Conservation (phyloP, 2,797 vertebrate genomes). For the Gobionotothen gibberifrons region DNA sequence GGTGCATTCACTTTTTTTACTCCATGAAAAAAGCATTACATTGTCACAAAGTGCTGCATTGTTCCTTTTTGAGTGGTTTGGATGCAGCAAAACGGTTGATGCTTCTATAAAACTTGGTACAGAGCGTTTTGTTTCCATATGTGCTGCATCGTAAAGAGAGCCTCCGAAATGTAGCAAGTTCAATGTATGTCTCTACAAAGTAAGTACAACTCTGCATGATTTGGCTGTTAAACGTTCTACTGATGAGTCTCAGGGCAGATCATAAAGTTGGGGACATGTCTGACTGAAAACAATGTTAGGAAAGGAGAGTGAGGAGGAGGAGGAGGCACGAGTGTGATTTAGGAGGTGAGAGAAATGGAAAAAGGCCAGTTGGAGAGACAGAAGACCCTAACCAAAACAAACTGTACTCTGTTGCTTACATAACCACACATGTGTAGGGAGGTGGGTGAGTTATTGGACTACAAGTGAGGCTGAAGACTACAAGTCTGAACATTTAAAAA, state of each 20-base stretch:
- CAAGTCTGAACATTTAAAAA: neutral
- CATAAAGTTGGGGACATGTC: conserved; percentile 40
- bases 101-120: conserved; percentile 26
- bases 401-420: neutral
- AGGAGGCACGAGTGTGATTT: neutral
- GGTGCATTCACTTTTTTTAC: neutral
- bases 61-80: conserved; percentile 5
- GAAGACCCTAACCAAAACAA: conserved; percentile 20
- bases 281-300: conserved; percentile 32
- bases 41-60: conserved; percentile 3
- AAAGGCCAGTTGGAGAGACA: conserved; percentile 20
- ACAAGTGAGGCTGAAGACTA: neutral
- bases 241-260: conserved; percentile 35
- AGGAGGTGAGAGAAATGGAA: conserved; percentile 21
- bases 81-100: conserved; percentile 22
- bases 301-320: neutral
- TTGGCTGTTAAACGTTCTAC: conserved; percentile 23
- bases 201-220: conserved; percentile 33
- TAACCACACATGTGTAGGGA: neutral
- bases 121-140: conserved; percentile 16
- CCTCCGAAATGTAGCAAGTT: conserved; percentile 1
- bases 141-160: conserved; percentile 15
- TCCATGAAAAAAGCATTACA: conserved; percentile 14
- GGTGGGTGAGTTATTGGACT: neutral
- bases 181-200: conserved; percentile 34